Percentiles rank a stretch among this genome's conserved stretches.
phyloP scores from a whole-genome alignment of 2,888 invertebrate species.

The Elegia similella region DNA sequence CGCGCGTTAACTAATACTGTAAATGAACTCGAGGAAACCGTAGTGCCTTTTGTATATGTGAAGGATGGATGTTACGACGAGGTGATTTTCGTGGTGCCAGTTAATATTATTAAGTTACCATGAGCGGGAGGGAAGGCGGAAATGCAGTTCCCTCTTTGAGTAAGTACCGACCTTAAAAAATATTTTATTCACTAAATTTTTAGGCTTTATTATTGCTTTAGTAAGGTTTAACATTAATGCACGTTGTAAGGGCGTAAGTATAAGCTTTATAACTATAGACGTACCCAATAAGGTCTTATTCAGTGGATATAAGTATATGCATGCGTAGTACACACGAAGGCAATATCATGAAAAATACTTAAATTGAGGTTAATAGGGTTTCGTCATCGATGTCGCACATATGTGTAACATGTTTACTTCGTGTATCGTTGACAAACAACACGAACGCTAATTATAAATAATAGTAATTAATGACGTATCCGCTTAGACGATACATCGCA shows the following conservation, averaged over 20 bases:
- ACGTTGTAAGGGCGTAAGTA: conserved; percentile 39
- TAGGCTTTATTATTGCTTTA: conserved; percentile 21
- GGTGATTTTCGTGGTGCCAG: conserved; percentile 74
- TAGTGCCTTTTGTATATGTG: conserved; percentile 58
- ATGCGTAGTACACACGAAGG: conserved; percentile 59
- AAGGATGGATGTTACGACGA: conserved; percentile 68
- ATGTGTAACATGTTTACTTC: conserved; percentile 75
- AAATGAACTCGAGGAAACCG: conserved; percentile 51
- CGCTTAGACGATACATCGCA: conserved; percentile 29
- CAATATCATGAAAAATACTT: conserved; percentile 72
- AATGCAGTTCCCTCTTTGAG: conserved; percentile 80
- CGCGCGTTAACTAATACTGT: conserved; percentile 44
- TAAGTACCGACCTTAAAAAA: conserved; percentile 55
- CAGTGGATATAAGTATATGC: not conserved
- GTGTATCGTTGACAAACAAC: conserved; percentile 63
- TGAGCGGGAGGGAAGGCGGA: conserved; percentile 79
- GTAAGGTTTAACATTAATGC: conserved; percentile 32
- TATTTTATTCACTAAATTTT: conserved; percentile 26
- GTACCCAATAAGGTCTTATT: not conserved
- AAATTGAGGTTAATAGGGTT: conserved; percentile 78
- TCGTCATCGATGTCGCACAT: conserved; percentile 74
- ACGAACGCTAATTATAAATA: conserved; percentile 55
- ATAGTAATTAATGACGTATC: conserved; percentile 51
- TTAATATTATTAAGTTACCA: conserved; percentile 67
- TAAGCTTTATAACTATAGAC: conserved; percentile 11